These are phyloP conservation scores for Oithona nana DNA, from an alignment of 2,888 invertebrate genomes.

Conservation along the genomic window DNA sequence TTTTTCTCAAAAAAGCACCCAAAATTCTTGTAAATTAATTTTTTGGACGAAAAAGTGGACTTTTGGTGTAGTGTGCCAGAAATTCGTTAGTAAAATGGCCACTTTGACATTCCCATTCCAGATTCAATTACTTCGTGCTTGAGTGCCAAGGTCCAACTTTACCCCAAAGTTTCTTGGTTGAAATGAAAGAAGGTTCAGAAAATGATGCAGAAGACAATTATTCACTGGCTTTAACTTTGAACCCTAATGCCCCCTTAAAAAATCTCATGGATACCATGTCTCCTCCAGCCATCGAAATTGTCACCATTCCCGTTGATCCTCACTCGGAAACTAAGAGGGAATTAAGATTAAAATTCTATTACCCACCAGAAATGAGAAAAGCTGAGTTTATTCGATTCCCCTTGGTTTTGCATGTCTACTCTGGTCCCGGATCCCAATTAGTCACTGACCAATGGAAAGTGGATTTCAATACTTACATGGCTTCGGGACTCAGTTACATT, in stretches of 20 bases:
- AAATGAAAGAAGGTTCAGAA: background rate
- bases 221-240: background rate
- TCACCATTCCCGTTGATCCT: background rate
- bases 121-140: constrained; percentile 57
- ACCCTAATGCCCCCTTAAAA: background rate
- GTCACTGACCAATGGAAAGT: constrained; percentile 72
- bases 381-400: constrained; percentile 83
- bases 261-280: background rate
- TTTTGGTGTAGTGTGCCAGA: too few species aligned
- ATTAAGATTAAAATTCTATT: constrained; percentile 3
- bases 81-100: too few species aligned
- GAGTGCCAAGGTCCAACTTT: constrained; percentile 78
- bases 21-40: too few species aligned
- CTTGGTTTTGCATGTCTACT: constrained; percentile 75
- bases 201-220: background rate
- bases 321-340: background rate
- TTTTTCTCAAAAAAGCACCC: too few species aligned
- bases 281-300: constrained; percentile 1
- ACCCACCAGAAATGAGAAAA: constrained; percentile 64
- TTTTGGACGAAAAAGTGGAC: too few species aligned
- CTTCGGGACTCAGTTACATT: constrained; percentile 68
- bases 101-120: too few species aligned
- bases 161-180: constrained; percentile 34
- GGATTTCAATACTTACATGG: constrained; percentile 68
- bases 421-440: constrained; percentile 75